Percentiles rank a stretch among this genome's conserved stretches.
These are phyloP conservation scores for Propithecus coquereli DNA, from an alignment of 2,113 vertebrate species.

Conservation along the genomic window DNA sequence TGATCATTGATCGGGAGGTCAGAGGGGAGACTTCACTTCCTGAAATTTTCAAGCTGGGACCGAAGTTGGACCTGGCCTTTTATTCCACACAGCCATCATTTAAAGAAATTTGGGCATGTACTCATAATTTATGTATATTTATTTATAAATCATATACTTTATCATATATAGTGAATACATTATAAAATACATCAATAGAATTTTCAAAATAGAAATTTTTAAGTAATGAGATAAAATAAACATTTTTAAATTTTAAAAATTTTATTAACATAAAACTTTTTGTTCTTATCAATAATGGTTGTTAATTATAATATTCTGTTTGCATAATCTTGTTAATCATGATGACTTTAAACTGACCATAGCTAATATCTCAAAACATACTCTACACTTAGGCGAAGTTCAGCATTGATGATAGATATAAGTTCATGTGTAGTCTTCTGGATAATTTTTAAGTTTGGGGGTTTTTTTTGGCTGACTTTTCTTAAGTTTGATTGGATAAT, in stretches of 20 bases:
- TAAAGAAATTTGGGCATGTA: not conserved
- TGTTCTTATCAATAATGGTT: not conserved
- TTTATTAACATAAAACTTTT: not conserved
- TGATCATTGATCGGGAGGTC: not conserved
- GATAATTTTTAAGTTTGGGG: not conserved
- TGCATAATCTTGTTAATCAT: not conserved
- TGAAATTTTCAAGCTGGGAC: not conserved
- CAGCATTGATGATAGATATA: not conserved
- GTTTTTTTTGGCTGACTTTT: not conserved
- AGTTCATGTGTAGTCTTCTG: not conserved
- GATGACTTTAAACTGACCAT: not conserved
- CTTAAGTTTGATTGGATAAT: not conserved
- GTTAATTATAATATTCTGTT: not conserved
- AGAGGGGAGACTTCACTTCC: not conserved
- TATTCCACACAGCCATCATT: not conserved
- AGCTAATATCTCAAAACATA: not conserved
- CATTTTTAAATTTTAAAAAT: not conserved
- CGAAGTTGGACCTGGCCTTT: not conserved
- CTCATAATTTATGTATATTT: not conserved
- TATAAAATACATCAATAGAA: not conserved
- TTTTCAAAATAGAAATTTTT: not conserved
- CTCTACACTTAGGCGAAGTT: not conserved
- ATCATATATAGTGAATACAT: not conserved
- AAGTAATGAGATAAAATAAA: not conserved
- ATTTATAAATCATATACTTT: not conserved